Percentiles rank a stretch among this genome's conserved stretches.
Conservation (phyloP, 2,888 invertebrate species). For the Cryptophagus acutangulus region DNA sequence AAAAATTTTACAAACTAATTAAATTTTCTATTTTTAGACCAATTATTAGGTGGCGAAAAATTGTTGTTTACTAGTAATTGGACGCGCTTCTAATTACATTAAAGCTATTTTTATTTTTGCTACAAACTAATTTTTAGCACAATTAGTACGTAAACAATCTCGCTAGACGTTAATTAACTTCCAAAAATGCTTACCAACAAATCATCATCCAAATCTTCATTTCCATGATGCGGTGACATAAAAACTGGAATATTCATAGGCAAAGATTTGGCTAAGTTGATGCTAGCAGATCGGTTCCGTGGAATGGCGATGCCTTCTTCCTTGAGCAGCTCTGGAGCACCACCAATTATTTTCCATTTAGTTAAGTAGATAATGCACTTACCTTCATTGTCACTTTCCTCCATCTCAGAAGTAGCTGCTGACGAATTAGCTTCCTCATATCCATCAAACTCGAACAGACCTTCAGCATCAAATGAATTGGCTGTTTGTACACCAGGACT, state of each 20-base stretch:
- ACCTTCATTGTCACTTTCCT: slow-evolving; percentile 65
- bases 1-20: slow-evolving; percentile 9
- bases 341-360: slow-evolving; percentile 13
- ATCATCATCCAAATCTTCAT: slow-evolving; percentile 50
- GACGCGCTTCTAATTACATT: too few species aligned
- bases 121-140: too few species aligned
- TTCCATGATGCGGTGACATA: slow-evolving; percentile 36
- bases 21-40: too few species aligned
- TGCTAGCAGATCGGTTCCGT: slow-evolving; percentile 44
- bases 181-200: too few species aligned
- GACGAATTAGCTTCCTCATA: slow-evolving; percentile 52
- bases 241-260: slow-evolving; percentile 73
- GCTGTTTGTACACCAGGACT: slow-evolving; percentile 17
- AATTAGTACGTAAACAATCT: too few species aligned
- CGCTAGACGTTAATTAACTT: too few species aligned
- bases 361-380: slow-evolving; percentile 5
- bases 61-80: too few species aligned
- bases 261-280: slow-evolving; percentile 66
- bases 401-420: slow-evolving; percentile 53
- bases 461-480: slow-evolving; percentile 57
- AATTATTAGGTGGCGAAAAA: too few species aligned
- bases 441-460: slow-evolving; percentile 74
- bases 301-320: slow-evolving; percentile 36
- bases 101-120: too few species aligned
- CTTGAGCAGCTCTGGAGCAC: slow-evolving; percentile 12